Conservation (phyloP, 2,888 invertebrate genomes). For the Sinopyrophorus schimmeli region DNA sequence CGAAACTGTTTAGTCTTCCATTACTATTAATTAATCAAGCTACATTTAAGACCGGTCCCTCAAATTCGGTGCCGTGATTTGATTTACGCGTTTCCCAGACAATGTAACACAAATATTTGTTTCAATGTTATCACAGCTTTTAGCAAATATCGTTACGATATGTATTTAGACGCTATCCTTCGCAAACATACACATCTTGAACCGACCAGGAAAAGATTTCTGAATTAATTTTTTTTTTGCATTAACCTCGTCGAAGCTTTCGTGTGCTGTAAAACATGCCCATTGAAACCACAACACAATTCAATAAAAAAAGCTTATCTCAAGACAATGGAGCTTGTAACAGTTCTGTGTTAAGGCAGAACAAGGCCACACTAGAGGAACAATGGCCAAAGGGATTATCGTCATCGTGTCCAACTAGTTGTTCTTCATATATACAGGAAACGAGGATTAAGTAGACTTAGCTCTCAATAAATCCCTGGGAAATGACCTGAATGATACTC, state of each 20-base stretch:
- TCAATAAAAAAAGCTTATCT: slow-evolving; percentile 7
- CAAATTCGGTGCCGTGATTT: slow-evolving; percentile 20
- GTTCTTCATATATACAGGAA: slow-evolving; percentile 16
- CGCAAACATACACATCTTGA: not conserved
- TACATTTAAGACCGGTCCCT: slow-evolving; percentile 33
- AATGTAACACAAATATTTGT: slow-evolving; percentile 22
- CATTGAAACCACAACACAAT: slow-evolving; percentile 4
- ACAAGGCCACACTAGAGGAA: slow-evolving; percentile 10
- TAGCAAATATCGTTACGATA: not conserved
- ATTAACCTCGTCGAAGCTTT: too few species aligned
- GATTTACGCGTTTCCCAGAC: slow-evolving; percentile 21
- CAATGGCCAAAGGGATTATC: slow-evolving; percentile 18
- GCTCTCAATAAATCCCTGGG: slow-evolving; percentile 8
- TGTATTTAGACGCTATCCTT: not conserved
- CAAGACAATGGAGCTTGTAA: slow-evolving; percentile 10
- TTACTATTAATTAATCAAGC: slow-evolving; percentile 43
- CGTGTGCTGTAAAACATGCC: too few species aligned
- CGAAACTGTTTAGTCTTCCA: slow-evolving; percentile 39
- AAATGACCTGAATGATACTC: too few species aligned
- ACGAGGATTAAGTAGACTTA: slow-evolving; percentile 15
- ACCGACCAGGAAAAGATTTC: not conserved
- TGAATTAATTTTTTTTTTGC: too few species aligned
- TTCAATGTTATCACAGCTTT: slow-evolving; percentile 2
- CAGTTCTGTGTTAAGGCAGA: slow-evolving; percentile 1
- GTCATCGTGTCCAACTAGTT: slow-evolving; percentile 18